These are phyloP conservation scores for Isurus oxyrinchus DNA, from an alignment of 2,113 vertebrate genomes.

Conservation along the genomic window DNA sequence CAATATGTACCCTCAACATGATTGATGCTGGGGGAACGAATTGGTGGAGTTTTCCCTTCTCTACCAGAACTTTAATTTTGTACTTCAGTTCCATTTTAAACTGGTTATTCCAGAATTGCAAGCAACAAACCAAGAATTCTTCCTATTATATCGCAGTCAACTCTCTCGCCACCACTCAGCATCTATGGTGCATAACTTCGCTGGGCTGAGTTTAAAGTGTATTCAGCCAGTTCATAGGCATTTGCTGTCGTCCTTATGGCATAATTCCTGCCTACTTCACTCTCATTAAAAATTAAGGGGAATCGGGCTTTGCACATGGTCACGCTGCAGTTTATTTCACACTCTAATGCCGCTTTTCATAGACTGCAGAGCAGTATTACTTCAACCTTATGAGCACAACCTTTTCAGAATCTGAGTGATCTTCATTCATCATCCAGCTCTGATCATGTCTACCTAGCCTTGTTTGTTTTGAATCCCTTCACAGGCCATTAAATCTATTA, in stretches of 20 bases:
- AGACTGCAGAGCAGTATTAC: neutral
- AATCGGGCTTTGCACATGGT: neutral
- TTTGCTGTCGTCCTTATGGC: neutral
- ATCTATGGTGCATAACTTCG: no score
- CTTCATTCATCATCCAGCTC: no score
- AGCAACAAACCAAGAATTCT: neutral
- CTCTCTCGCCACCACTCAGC: no score
- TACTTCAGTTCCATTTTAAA: neutral
- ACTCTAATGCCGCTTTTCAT: neutral
- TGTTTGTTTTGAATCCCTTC: no score
- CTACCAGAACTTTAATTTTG: neutral
- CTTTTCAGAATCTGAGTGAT: no score
- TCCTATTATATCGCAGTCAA: no score
- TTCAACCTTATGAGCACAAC: neutral
- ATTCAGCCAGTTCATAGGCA: no score
- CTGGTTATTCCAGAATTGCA: neutral
- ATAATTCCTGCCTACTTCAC: neutral
- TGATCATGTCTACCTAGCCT: no score
- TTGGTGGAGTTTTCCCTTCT: neutral
- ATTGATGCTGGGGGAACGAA: neutral
- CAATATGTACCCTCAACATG: neutral
- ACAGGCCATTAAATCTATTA: no score
- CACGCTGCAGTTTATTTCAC: neutral
- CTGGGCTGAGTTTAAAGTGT: no score
- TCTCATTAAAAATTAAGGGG: neutral